Evolutionary conservation across 35 echinoderm and acorn worm species (phyloP).

Genomic region (Holothuria glaberrima): DNA sequence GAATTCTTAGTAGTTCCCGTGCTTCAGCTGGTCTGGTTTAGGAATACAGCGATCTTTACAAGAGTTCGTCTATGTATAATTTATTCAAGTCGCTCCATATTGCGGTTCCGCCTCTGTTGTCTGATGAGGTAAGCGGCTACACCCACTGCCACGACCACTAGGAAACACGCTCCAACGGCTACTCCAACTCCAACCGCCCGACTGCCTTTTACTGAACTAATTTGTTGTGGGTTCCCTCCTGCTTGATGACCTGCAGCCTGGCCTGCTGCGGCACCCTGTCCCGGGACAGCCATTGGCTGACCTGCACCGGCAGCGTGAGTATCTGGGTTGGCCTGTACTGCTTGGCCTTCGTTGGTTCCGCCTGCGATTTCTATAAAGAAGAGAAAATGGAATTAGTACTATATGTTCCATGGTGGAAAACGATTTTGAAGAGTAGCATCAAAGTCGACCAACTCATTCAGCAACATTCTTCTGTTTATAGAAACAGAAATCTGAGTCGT

Average conservation of each 20-base stretch:
- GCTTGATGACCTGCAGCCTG: background rate
- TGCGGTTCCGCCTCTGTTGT: constrained; percentile 16
- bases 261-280: background rate
- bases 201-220: background rate
- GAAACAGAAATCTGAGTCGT: too few species aligned
- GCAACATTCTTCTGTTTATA: too few species aligned
- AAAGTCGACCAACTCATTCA: too few species aligned
- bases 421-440: too few species aligned
- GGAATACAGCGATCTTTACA: too few species aligned
- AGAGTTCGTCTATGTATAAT: too few species aligned
- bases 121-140: constrained; percentile 37
- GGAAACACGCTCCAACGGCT: background rate
- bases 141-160: background rate
- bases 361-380: background rate
- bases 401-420: too few species aligned
- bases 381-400: too few species aligned
- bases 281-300: background rate
- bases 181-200: background rate
- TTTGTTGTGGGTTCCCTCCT: constrained; percentile 28
- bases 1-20: too few species aligned
- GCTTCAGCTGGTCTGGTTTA: too few species aligned
- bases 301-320: background rate
- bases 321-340: background rate
- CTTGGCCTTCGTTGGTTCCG: background rate
- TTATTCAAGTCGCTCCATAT: background rate